Evolutionary conservation across 1,140 invertebrate genomes (phyloP), one percentile per base, ranked within the genome.

Genomic region (Dinothrombium tinctorium): DNA sequence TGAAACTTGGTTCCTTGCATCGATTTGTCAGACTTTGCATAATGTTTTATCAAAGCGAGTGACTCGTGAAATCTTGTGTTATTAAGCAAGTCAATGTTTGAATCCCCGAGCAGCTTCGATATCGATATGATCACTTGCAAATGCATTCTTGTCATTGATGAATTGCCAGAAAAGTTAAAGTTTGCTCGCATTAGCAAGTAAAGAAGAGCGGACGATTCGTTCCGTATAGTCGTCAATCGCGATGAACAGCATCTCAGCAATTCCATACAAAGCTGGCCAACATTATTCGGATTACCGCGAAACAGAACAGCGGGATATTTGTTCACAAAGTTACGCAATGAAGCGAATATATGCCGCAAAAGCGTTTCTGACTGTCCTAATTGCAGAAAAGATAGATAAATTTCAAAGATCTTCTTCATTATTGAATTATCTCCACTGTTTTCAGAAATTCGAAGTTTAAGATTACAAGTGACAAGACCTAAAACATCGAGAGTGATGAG

Each of bases 151-250:
- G 79, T 86, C 26, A 89, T 64, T 41, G 74, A 76, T 49, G 77
- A 78, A 32, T 74, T 66, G 33, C 70, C 67, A 17, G 73, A 78
- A 52, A 80, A 82, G 54, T 89, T 80, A 63, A 83, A 89, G 61
- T 89, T 90, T 51, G 76, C 79, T 44, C 82, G 68, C 81, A 90
- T 86, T 17, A 90, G 63, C 26, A 87, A 61, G 61, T 90, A 90
- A 1, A 90, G 61, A 7, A 86, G 69, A 40, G 81, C 81, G 52
- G 81, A 83, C 1, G 82, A 77, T 57, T 89, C 82, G 50, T 83
- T 76, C 23, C 84, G 67, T 25, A 82, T 69, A 35, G 68, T 71
- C 42, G 72, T 69, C 43, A 82, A 60, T 37, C 76, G 69, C 55
- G 76, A 79, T 51, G 76, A 78, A 54, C 77, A 82, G 50, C 75